Evolutionary conservation across 2,113 vertebrate species (phyloP).

Genomic region (Gavia stellata): DNA sequence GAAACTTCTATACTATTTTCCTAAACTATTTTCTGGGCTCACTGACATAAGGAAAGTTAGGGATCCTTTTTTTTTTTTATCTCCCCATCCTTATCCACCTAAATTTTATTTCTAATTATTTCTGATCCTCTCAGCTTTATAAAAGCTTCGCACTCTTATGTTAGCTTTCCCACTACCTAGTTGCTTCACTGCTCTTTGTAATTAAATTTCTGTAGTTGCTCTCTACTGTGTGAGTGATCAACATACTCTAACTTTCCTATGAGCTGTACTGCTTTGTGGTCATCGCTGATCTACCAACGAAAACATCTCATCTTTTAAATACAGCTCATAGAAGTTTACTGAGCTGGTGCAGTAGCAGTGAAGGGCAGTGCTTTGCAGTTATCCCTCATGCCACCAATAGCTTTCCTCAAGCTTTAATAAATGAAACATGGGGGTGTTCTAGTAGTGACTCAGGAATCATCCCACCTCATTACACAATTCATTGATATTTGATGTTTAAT

Average conservation of each 20-base stretch:
- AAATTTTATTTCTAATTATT: background rate
- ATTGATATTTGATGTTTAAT: conserved; percentile 25
- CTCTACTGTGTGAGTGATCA: conserved; percentile 2
- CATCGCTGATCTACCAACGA: conserved; percentile 18
- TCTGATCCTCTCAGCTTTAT: background rate
- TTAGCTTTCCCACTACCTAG: background rate
- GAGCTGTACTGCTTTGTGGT: conserved; percentile 47
- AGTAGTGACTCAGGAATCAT: conserved; percentile 48
- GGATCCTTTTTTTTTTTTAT: background rate
- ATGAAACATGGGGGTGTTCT: conserved; percentile 51
- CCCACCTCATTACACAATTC: conserved; percentile 3
- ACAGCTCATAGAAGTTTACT: conserved; percentile 6
- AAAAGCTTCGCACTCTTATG: background rate
- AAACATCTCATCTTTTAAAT: conserved; percentile 38
- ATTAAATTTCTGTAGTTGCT: background rate
- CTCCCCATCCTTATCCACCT: background rate
- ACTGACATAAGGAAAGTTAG: background rate
- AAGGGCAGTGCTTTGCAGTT: background rate
- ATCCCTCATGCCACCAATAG: background rate
- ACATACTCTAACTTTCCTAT: conserved; percentile 41
- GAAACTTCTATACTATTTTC: background rate
- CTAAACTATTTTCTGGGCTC: background rate
- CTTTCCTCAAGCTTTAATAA: conserved; percentile 22
- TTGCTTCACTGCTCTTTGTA: background rate
- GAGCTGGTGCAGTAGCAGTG: background rate